Evolutionary conservation across 1,140 invertebrate genomes (phyloP), one percentile per base, ranked within the genome.

Genomic region (Cepaea nemoralis): DNA sequence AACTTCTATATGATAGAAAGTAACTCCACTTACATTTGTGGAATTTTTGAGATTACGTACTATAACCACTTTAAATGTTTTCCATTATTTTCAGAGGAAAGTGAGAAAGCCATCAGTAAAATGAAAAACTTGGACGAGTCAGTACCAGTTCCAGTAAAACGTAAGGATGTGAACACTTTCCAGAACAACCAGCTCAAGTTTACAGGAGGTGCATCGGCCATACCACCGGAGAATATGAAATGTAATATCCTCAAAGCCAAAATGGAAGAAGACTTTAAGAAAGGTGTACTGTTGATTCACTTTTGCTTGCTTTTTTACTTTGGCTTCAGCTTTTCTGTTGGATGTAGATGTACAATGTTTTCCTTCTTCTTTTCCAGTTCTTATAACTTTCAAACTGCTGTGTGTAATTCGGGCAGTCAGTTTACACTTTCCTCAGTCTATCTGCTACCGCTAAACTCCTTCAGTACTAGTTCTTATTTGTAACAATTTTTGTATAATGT

Each of bases 241-340:
- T 98, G 96, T 91, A 98, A 98, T 92, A 98, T 98, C 89, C 92
- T 97, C 45, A 98, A 98, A 93, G 96, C 95, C 92, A 93, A 93
- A 81, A 74, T 84, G 70, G 87, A 89, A 82, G 88, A 90, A 81
- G 88, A 90, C 50, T 80, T 88, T 42, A 86, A 86, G 66, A 88
- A 90, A 86, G 84, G 84, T 85, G 78, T 48, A 2, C 50, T 45
- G 6, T 45, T 45, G 16, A 45, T 45, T 45, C 42, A 45, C 16
- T 55, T 55, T 8, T 55, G 3, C n/a, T 14, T 55, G 8, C 3
- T 55, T 55, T 55, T 55, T 55, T 24, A 55, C 5, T 8, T 24
- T 55, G 50, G 19, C 22, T 10, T 55, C n/a, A 55, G 22, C n/a
- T 55, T 19, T 55, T 2, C n/a, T 24, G 19, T 55, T 55, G n/a